Evolutionary conservation across 2,113 vertebrate species (phyloP).

Genomic region (Ellobius talpinus): DNA sequence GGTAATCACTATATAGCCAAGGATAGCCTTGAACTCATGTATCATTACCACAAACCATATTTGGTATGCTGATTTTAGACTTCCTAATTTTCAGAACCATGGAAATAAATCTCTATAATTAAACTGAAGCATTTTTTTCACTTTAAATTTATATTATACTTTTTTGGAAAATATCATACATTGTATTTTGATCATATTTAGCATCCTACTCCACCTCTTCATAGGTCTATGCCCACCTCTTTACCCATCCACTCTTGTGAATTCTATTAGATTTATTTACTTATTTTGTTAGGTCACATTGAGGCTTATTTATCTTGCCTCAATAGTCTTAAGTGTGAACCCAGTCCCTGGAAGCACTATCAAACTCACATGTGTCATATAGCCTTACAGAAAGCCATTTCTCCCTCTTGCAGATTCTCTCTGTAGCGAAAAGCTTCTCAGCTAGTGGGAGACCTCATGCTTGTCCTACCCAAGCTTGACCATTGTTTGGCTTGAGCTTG

Average conservation of each 20-base stretch:
- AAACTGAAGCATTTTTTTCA: neutral
- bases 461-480: neutral
- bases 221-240: neutral
- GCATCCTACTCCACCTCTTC: neutral
- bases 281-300: neutral
- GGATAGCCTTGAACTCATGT: too few species aligned
- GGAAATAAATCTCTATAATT: neutral
- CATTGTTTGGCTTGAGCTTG: neutral
- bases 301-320: neutral
- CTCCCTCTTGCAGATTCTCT: neutral
- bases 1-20: too few species aligned
- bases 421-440: neutral
- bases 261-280: neutral
- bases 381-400: neutral
- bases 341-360: neutral
- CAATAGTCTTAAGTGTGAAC: neutral
- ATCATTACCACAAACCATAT: neutral
- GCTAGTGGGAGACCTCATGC: neutral
- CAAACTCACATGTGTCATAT: neutral
- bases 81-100: neutral
- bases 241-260: neutral
- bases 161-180: neutral
- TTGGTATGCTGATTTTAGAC: neutral
- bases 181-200: neutral
- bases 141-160: neutral